These are phyloP conservation scores for Furcula furcula DNA, from an alignment of 2,888 invertebrate genomes.

Conservation along the genomic window DNA sequence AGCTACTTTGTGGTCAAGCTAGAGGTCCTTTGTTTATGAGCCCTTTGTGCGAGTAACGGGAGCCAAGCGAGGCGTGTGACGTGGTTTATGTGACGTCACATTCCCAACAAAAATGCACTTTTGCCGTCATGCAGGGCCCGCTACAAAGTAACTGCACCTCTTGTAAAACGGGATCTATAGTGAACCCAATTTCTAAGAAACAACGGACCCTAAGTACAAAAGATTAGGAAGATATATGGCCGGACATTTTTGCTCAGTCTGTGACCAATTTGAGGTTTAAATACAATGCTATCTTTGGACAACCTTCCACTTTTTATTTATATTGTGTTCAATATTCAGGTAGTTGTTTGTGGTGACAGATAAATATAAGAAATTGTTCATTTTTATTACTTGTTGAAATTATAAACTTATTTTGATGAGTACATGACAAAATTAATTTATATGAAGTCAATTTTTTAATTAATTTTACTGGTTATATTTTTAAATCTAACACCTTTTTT, in stretches of 20 bases:
- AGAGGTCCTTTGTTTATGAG: conserved; percentile 54
- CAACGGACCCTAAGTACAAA: conserved; percentile 64
- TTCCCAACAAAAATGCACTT: conserved; percentile 72
- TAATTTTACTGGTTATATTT: too few relatives aligned
- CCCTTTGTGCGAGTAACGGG: conserved; percentile 68
- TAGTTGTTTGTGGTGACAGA: conserved; percentile 51
- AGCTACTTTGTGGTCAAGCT: conserved; percentile 70
- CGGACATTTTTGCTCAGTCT: conserved; percentile 54
- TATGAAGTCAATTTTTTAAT: too few relatives aligned
- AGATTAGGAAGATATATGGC: conserved; percentile 63
- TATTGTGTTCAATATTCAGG: conserved; percentile 37
- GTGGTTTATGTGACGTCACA: conserved; percentile 69
- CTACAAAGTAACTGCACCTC: conserved; percentile 70
- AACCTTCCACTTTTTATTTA: conserved; percentile 45
- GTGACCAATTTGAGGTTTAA: conserved; percentile 75
- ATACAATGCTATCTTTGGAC: conserved; percentile 50
- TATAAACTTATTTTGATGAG: too few relatives aligned
- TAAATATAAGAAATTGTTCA: conserved; percentile 12
- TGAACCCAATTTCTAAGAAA: conserved; percentile 63
- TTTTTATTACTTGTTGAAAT: conserved; percentile 2
- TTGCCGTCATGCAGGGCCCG: conserved; percentile 61
- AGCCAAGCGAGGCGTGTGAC: conserved; percentile 43
- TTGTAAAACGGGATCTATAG: conserved; percentile 74
- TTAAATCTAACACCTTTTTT: too few relatives aligned
- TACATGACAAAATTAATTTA: too few relatives aligned